These are phyloP conservation scores for Philonicus albiceps DNA, from an alignment of 2,888 invertebrate genomes.

Conservation along the genomic window DNA sequence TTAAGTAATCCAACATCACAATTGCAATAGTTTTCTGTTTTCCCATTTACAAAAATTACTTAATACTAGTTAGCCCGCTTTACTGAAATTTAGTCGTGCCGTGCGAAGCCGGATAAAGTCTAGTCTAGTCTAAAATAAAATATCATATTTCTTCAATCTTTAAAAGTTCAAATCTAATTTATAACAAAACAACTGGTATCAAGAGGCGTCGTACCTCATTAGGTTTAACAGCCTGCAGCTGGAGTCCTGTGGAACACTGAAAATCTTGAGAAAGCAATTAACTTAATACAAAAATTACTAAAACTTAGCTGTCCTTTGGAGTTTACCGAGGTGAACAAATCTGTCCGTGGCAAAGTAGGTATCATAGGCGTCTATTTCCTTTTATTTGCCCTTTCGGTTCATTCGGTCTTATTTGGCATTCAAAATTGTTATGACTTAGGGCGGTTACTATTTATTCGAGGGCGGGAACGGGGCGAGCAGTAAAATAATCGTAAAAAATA, in stretches of 20 bases:
- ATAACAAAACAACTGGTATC: background rate
- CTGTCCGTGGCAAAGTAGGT: background rate
- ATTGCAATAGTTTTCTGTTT: too few species aligned
- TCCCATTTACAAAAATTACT: too few species aligned
- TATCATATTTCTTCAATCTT: background rate
- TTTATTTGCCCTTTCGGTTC: background rate
- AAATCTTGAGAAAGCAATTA: background rate
- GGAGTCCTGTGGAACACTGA: background rate
- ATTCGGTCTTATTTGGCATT: background rate
- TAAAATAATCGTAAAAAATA: slow-evolving; percentile 49
- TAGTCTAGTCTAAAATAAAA: too few species aligned
- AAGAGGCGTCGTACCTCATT: background rate
- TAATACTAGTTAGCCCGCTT: too few species aligned
- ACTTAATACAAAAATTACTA: background rate
- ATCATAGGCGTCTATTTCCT: background rate
- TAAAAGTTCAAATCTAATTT: background rate
- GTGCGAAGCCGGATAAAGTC: too few species aligned
- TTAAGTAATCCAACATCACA: too few species aligned
- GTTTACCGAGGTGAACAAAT: slow-evolving; percentile 14
- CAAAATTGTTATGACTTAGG: slow-evolving; percentile 15
- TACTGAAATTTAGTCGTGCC: too few species aligned
- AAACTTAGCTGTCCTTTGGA: background rate
- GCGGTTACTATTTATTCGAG: background rate
- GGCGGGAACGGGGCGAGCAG: slow-evolving; percentile 24
- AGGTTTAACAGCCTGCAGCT: background rate